These are phyloP conservation scores for Burhinus bistriatus DNA, from an alignment of 2,113 vertebrate species.

Conservation along the genomic window DNA sequence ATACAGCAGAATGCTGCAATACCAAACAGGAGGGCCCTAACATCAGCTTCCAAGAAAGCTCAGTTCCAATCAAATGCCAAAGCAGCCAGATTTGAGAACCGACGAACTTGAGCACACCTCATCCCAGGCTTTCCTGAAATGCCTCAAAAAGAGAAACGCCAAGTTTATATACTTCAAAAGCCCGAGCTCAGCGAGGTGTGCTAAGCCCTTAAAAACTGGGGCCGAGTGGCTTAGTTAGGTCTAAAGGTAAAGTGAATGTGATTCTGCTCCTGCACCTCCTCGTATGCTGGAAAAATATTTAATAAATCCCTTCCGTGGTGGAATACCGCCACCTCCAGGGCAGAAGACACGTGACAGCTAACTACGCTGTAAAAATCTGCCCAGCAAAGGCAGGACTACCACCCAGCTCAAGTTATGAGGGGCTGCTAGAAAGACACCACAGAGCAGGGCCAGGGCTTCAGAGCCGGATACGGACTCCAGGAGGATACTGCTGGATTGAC, in stretches of 20 bases:
- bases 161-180: background rate
- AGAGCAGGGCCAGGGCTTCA: background rate
- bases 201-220: background rate
- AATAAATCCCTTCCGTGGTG: background rate
- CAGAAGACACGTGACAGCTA: background rate
- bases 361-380: accelerated
- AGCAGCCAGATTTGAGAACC: background rate
- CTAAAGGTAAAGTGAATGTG: background rate
- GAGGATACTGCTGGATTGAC: too few relatives aligned
- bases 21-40: background rate
- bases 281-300: background rate
- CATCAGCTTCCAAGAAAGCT: background rate
- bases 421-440: background rate
- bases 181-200: accelerated
- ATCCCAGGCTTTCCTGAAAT: background rate
- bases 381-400: background rate
- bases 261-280: background rate
- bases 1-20: accelerated
- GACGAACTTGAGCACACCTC: background rate
- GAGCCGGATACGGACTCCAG: background rate
- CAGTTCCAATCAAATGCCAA: background rate
- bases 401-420: accelerated
- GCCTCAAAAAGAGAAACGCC: background rate
- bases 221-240: background rate
- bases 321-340: background rate